Percentiles rank a stretch among this genome's conserved stretches.
phyloP scores from a whole-genome alignment of 2,888 invertebrate genomes.

The Eucera pruinosa region DNA sequence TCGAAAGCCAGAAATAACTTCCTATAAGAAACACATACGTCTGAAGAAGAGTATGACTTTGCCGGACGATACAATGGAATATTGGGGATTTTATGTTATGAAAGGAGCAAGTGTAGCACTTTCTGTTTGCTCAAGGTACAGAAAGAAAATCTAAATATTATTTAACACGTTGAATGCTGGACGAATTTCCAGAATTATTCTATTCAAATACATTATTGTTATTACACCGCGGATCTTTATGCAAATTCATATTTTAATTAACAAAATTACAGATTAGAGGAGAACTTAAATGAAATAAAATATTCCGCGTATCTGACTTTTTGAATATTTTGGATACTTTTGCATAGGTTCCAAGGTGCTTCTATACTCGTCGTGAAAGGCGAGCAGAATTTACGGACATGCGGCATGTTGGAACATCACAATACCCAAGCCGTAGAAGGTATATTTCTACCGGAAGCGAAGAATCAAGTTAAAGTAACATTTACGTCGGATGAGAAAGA shows the following conservation, averaged over 20 bases:
- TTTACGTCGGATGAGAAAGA: slow-evolving; percentile 87
- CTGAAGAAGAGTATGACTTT: slow-evolving; percentile 92
- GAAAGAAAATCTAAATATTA: not conserved
- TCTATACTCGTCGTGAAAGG: slow-evolving; percentile 93
- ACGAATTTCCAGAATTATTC: too few relatives aligned
- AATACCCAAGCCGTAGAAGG: slow-evolving; percentile 86
- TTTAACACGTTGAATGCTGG: too few relatives aligned
- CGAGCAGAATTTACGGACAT: slow-evolving; percentile 90
- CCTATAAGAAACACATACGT: slow-evolving; percentile 89
- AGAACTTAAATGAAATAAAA: too few relatives aligned
- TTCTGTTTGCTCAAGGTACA: slow-evolving; percentile 91
- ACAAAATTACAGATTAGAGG: too few relatives aligned
- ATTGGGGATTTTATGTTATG: slow-evolving; percentile 94
- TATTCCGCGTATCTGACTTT: too few relatives aligned
- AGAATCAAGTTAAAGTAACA: slow-evolving; percentile 87
- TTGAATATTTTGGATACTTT: not conserved
- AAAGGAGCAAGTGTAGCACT: slow-evolving; percentile 91
- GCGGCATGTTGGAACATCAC: slow-evolving; percentile 90
- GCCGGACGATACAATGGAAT: slow-evolving; percentile 94
- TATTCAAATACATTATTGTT: too few relatives aligned
- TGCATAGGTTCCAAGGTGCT: slow-evolving; percentile 87
- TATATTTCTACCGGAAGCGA: slow-evolving; percentile 85
- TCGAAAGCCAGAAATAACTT: slow-evolving; percentile 89
- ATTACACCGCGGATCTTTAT: too few relatives aligned
- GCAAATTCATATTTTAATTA: too few relatives aligned